Percentiles rank a stretch among this genome's conserved stretches.
Evolutionary conservation across 2,113 vertebrate species (phyloP).

Genomic region (Heptranchias perlo): DNA sequence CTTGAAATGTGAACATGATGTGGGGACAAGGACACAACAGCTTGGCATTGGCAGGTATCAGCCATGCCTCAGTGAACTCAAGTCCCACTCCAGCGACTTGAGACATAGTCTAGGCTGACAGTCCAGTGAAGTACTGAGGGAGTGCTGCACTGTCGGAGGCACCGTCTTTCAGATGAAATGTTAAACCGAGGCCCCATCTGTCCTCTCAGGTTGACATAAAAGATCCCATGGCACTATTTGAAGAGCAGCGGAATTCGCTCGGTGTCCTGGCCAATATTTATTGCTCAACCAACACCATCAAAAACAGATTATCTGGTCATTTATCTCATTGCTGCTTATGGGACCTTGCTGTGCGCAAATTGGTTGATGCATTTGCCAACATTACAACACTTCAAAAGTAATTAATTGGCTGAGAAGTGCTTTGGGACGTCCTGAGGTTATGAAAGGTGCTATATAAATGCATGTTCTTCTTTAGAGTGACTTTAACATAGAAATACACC

Average conservation of each 20-base stretch:
- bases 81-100: not conserved
- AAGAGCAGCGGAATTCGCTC: not conserved
- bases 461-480: not conserved
- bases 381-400: not conserved
- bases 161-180: not conserved
- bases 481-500: not conserved
- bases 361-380: no score
- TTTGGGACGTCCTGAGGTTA: not conserved
- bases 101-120: not conserved
- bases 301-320: not conserved
- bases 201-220: not conserved
- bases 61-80: not conserved
- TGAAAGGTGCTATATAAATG: not conserved
- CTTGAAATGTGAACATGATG: not conserved
- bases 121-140: not conserved
- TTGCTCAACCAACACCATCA: not conserved
- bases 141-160: not conserved
- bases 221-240: not conserved
- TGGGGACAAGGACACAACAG: not conserved
- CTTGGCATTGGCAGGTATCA: no score
- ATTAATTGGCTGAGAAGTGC: not conserved
- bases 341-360: not conserved
- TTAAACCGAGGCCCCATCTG: not conserved
- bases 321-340: not conserved
- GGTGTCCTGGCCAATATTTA: not conserved